These are phyloP conservation scores for Limnephilus lunatus DNA, from an alignment of 2,888 invertebrate species.

Conservation along the genomic window DNA sequence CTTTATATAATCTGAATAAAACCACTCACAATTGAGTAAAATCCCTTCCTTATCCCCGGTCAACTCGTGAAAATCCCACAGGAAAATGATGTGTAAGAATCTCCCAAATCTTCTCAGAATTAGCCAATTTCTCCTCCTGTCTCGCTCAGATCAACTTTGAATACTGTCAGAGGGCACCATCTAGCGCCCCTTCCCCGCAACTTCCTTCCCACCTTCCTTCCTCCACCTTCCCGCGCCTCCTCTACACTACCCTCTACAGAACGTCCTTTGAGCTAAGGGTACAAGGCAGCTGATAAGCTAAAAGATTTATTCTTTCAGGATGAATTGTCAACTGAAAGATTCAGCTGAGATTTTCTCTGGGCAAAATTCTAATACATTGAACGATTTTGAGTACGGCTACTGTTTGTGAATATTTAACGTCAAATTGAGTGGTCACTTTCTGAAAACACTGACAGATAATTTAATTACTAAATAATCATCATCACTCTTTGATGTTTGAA, in stretches of 20 bases:
- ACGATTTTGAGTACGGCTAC: not conserved
- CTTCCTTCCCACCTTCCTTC: constrained; percentile 28
- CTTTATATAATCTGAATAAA: constrained; percentile 4
- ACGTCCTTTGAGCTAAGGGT: not conserved
- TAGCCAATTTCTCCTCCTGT: constrained; percentile 65
- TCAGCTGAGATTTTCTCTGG: not conserved
- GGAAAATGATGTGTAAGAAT: constrained; percentile 48
- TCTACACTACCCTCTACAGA: not conserved
- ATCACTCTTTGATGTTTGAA: too few species aligned
- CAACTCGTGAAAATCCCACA: constrained; percentile 38
- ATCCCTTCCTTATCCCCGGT: constrained; percentile 37
- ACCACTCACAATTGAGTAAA: constrained; percentile 37
- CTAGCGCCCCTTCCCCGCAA: constrained; percentile 37
- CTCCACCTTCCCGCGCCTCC: not conserved
- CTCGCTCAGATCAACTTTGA: constrained; percentile 62
- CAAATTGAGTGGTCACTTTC: not conserved
- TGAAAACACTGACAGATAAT: too few species aligned
- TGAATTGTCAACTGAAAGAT: constrained; percentile 2
- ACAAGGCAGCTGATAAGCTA: not conserved
- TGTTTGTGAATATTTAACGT: not conserved
- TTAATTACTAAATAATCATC: too few species aligned
- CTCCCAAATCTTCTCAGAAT: constrained; percentile 60
- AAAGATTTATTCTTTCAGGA: constrained; percentile 2
- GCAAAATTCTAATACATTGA: not conserved
- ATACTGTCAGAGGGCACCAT: constrained; percentile 62